phyloP scores from a whole-genome alignment of 2,888 invertebrate species.

The Tortricodes alternella region DNA sequence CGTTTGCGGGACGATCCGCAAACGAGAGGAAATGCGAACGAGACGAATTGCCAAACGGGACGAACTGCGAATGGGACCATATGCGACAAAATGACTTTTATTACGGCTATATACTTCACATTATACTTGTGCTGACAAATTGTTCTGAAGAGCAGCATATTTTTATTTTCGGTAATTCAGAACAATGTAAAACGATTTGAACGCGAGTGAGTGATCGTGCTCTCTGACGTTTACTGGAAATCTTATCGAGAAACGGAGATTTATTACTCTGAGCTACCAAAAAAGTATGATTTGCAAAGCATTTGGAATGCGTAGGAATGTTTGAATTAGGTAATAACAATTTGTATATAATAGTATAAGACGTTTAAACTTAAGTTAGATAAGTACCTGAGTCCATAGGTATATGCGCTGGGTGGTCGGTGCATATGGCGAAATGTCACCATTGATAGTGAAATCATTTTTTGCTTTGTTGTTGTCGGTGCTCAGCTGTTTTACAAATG shows the following conservation, averaged over 20 bases:
- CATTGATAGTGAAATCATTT: constrained; percentile 69
- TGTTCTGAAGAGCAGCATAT: not conserved
- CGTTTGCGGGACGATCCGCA: too few relatives aligned
- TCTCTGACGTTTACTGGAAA: constrained; percentile 33
- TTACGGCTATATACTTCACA: too few relatives aligned
- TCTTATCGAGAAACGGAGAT: constrained; percentile 37
- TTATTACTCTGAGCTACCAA: not conserved
- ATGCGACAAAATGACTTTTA: too few relatives aligned
- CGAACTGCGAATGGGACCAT: too few relatives aligned
- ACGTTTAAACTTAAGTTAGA: not conserved
- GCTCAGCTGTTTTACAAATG: constrained; percentile 84
- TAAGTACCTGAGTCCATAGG: constrained; percentile 70
- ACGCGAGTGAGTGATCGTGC: not conserved
- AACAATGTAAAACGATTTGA: not conserved
- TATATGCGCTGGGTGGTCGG: constrained; percentile 81
- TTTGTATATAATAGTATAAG: too few relatives aligned
- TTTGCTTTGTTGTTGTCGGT: constrained; percentile 83
- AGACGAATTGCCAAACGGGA: too few relatives aligned
- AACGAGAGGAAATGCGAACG: too few relatives aligned
- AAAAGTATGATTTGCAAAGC: not conserved
- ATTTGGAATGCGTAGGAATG: too few relatives aligned
- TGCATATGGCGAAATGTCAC: constrained; percentile 68
- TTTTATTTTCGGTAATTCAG: not conserved
- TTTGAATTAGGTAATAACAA: too few relatives aligned
- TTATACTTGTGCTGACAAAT: not conserved